These are phyloP conservation scores for Xiphophorus birchmanni DNA, from an alignment of 2,797 vertebrate species.

Conservation along the genomic window DNA sequence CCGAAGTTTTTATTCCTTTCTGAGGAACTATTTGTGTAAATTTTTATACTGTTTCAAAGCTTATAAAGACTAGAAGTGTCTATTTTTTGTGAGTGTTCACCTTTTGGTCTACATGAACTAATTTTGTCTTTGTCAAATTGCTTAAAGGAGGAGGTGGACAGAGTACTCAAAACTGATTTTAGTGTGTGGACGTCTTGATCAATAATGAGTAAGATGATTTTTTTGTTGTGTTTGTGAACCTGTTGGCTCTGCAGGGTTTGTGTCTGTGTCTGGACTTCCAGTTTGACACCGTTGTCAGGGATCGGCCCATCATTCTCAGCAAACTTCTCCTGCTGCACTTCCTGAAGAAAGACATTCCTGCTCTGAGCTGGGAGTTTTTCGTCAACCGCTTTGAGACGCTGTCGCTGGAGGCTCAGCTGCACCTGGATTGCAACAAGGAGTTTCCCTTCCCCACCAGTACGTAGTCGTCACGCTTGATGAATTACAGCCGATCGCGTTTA, in stretches of 20 bases:
- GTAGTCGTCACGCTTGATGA: constrained; percentile 48
- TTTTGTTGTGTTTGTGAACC: constrained; percentile 7
- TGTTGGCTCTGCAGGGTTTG: constrained; percentile 82
- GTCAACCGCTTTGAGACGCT: constrained; percentile 98
- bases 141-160: not conserved
- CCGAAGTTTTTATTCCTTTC: not conserved
- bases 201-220: no score
- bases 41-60: not conserved
- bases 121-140: no score
- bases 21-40: not conserved
- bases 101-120: no score
- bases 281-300: constrained; percentile 97
- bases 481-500: not conserved
- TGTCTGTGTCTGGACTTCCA: constrained; percentile 99
- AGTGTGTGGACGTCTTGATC: no score
- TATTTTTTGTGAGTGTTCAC: no score
- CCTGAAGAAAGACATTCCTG: constrained; percentile 94
- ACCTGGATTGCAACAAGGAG: constrained; percentile 99
- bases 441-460: constrained; percentile 98
- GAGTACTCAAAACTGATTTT: not conserved
- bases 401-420: constrained; percentile 96
- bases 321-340: constrained; percentile 96
- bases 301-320: constrained; percentile 95
- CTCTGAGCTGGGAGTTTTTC: constrained; percentile 99
- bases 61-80: no score